phyloP scores from a whole-genome alignment of 2,113 vertebrate genomes.

The Arenaria interpres region DNA sequence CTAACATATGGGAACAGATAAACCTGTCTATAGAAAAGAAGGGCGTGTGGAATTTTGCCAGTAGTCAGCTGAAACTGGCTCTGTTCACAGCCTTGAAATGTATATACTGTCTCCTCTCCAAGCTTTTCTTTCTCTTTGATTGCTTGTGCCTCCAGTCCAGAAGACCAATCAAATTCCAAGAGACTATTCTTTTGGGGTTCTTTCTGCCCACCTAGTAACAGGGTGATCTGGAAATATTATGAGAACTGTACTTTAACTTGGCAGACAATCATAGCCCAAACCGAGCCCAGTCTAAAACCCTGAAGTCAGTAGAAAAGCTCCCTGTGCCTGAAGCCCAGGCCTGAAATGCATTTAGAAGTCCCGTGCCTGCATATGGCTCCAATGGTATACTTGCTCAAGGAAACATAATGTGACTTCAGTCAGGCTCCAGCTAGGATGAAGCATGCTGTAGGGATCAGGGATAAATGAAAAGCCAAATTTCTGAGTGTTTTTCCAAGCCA shows the following conservation, averaged over 20 bases:
- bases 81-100: constrained; percentile 3
- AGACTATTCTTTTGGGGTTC: background rate
- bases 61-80: constrained; percentile 21
- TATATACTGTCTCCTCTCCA: background rate
- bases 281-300: background rate
- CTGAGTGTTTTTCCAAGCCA: constrained; percentile 30
- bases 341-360: background rate
- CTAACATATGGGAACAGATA: constrained; percentile 45
- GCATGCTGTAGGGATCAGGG: background rate
- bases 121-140: constrained; percentile 4
- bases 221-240: constrained; percentile 22
- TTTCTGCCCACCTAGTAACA: constrained; percentile 6
- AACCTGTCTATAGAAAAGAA: constrained; percentile 51
- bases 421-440: constrained; percentile 4
- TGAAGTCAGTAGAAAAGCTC: background rate
- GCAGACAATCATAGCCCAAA: background rate
- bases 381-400: background rate
- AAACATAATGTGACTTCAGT: constrained; percentile 8
- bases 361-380: background rate
- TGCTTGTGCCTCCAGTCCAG: background rate
- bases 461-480: constrained; percentile 34
- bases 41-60: background rate
- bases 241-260: background rate
- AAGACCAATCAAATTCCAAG: background rate
- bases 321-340: background rate